A percentile compares a stretch with the other conserved stretches of the same genome.
Conservation (phyloP, 2,888 invertebrate species). For the Acronicta psi region DNA sequence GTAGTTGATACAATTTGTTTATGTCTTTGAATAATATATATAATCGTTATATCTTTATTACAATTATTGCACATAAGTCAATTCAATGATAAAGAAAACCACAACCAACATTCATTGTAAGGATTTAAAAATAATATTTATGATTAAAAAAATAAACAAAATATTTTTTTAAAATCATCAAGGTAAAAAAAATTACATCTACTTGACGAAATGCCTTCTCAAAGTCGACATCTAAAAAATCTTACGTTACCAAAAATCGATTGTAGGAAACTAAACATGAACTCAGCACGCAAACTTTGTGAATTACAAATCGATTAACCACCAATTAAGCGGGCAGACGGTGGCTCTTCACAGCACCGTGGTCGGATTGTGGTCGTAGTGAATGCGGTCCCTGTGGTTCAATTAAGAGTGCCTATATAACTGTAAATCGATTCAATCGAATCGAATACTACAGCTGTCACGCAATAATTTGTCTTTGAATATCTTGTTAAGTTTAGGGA, state of each 20-base stretch:
- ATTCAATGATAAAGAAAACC: too few species aligned
- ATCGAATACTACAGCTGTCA: conserved; percentile 50
- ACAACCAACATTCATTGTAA: too few species aligned
- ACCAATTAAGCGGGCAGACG: conserved; percentile 63
- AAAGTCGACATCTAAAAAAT: not conserved
- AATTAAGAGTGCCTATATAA: conserved; percentile 58
- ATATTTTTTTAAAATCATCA: too few species aligned
- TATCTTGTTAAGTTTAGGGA: conserved; percentile 36
- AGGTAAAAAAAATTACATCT: not conserved
- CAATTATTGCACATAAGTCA: too few species aligned
- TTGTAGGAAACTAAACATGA: conserved; percentile 21
- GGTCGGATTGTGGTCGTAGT: conserved; percentile 56
- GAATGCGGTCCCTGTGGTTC: conserved; percentile 55
- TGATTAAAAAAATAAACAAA: too few species aligned
- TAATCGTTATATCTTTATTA: too few species aligned
- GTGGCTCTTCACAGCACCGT: conserved; percentile 56
- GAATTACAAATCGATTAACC: conserved; percentile 64
- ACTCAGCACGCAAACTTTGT: conserved; percentile 46
- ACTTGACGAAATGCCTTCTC: not conserved
- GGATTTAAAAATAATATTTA: too few species aligned
- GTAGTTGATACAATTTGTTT: too few species aligned
- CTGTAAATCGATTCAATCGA: conserved; percentile 55
- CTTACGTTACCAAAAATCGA: conserved; percentile 7
- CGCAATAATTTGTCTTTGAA: conserved; percentile 51
- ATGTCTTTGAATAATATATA: too few species aligned